Base-by-base conservation (phyloP, 2,113 vertebrate species). In the Rhizomys pruinosus region DNA sequence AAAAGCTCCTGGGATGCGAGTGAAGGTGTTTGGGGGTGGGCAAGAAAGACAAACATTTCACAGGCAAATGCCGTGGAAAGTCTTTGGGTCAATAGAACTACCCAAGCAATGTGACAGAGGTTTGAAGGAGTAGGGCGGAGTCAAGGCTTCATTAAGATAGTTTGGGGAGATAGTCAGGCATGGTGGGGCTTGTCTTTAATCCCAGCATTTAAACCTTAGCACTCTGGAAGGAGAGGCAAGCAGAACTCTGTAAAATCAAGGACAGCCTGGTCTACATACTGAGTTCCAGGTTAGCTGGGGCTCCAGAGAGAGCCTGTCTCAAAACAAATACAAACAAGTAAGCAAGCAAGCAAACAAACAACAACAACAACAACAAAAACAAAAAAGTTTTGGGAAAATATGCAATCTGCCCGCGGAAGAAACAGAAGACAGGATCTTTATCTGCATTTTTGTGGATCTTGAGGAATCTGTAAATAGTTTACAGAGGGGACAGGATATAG, bases 1-100 rank as follows among this genome's bases (percentile, higher is more conserved):
- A 87, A 87, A 95, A 15, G 12, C 84, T 81, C 13, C 29, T 29
- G 82, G 34, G 73, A 87, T 34, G 17, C 25, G 8, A 52, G 17
- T 32, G 8, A 52, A 92, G 52, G 3, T 84, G 39, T 84, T 87
- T 92, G 66, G 80, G 42, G 27, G 66, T n/a, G 57, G n/a, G 37
- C 55, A 91, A 1, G 29, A 94, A 94, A 44, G 63, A 92, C 34
- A 91, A 74, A 85, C 87, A 89, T 80, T 59, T 29, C 61, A 80
- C 7, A 76, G 57, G 87, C 4, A 78, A 81, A 91, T 77, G 91
- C 25, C 39, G 55, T 44, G 39, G 34, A 73, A 72, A 37, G 15
- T 85, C 3, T 74, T 80, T 34, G 78, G 47, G 15, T 15, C 32
- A 93, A 82, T 6, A 78, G 61, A 61, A 69, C 23, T 84, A 34